A percentile compares a stretch with the other conserved stretches of the same genome.
Conservation (phyloP, 1,140 invertebrate genomes). For the Phenacoccus solenopsis region DNA sequence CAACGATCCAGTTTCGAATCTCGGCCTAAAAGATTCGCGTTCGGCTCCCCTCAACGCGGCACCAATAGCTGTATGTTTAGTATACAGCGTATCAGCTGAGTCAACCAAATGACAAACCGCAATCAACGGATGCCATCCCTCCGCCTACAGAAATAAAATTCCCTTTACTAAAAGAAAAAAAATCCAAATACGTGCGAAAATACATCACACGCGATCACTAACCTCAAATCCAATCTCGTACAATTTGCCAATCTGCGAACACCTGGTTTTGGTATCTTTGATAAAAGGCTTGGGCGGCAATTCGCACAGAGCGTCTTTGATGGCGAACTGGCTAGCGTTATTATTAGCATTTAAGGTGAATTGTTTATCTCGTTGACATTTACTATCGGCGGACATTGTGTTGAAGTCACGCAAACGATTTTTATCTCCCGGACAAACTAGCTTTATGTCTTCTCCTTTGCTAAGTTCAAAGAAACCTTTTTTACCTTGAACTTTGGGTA, state of each 20-base stretch:
- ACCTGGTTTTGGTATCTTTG: neutral
- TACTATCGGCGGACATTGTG: neutral
- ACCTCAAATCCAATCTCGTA: conserved; percentile 5
- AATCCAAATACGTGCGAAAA: neutral
- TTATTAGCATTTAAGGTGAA: neutral
- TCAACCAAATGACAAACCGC: conserved; percentile 8
- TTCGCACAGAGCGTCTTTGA: neutral
- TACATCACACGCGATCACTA: neutral
- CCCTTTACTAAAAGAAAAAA: neutral
- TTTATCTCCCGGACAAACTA: conserved; percentile 18
- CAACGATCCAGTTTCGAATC: conserved; percentile 21
- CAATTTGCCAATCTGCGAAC: neutral
- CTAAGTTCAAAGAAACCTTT: neutral
- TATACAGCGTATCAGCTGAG: conserved; percentile 10
- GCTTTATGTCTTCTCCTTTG: neutral
- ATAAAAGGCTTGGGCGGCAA: neutral
- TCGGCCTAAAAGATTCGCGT: conserved; percentile 17
- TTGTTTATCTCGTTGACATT: neutral
- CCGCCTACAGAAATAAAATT: conserved; percentile 11
- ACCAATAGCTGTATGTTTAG: conserved; percentile 11
- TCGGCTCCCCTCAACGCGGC: conserved; percentile 6
- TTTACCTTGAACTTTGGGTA: neutral
- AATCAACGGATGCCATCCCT: conserved; percentile 8
- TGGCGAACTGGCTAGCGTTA: neutral
- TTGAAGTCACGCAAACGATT: neutral